Evolutionary conservation across 2,888 invertebrate species (phyloP), one percentile per base, ranked within the genome.

Genomic region (Mechanitis messenoides): DNA sequence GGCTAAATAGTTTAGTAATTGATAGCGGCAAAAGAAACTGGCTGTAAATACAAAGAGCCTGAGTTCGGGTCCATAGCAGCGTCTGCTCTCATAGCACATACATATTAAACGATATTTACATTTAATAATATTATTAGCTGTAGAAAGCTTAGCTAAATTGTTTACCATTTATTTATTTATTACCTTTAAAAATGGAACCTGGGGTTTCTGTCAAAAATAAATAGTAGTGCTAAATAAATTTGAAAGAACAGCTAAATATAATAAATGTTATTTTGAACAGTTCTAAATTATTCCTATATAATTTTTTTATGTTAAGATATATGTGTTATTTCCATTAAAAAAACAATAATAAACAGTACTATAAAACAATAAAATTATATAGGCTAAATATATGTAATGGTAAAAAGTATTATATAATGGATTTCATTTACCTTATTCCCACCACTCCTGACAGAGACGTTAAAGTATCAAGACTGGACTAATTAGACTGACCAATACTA

Each of bases 171-270:
- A 79, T 80, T 82, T 77, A 80, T 79, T 80, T 79, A 81, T 88
- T 89, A 90, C 89, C 89, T 90, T 89, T 89, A 84, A 87, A 89
- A 83, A 88, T 80, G 77, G 90, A 85, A 79, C 81, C 88, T 84
- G 89, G 89, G 79, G 74, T 76, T 83, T 88, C 90, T 89, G 89
- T 87, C 81, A 79, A 84, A 88, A 87, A 87, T 79, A 87, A 88
- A 85, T 74, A 81, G 74, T 72, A 66, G 67, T 71, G 70, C 71
- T 71, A 68, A 62, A 70, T 68, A 63, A 63, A 63, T 59, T 57
- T 58, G 35, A 50, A 35, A 20, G 53, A 7, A 42, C 42, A 9
- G 7, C 11, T n/a, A 4, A 11, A 50, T 31, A 31, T n/a, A n/a
- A n/a, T 20, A 47, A 20, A 11, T 47, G n/a, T 35, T 35, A 46